phyloP scores from a whole-genome alignment of 2,113 vertebrate species.

The Brachypodius melanocephalos region DNA sequence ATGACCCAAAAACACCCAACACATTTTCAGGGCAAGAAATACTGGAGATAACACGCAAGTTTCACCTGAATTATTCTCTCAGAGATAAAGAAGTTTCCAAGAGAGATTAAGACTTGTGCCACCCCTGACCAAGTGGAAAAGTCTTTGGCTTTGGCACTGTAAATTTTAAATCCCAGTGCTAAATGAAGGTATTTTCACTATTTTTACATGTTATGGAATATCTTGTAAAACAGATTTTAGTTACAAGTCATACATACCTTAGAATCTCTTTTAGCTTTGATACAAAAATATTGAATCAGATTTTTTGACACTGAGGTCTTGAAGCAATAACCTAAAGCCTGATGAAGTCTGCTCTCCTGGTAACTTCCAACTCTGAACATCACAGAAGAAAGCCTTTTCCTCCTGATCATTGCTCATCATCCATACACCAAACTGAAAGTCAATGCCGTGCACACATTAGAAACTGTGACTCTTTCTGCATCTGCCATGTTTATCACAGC shows the following conservation, averaged over 20 bases:
- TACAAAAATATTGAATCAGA: fast-evolving
- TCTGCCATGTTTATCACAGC: background rate
- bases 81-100: background rate
- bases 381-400: background rate
- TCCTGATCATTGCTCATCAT: background rate
- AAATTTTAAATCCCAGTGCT: background rate
- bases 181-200: fast-evolving
- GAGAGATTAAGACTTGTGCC: background rate
- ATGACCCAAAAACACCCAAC: fast-evolving
- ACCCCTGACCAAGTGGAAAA: background rate
- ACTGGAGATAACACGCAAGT: fast-evolving
- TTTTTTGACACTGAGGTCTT: background rate
- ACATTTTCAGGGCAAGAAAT: fast-evolving
- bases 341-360: fast-evolving
- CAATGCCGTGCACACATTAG: fast-evolving
- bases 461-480: fast-evolving
- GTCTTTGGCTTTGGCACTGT: fast-evolving
- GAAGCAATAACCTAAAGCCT: background rate
- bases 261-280: background rate
- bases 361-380: background rate
- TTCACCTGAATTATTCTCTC: background rate
- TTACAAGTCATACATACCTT: fast-evolving
- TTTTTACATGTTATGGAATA: background rate
- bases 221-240: background rate
- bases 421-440: background rate